Evolutionary conservation across 1,140 invertebrate species (phyloP), one percentile per base, ranked within the genome.

Genomic region (Eurosta solidaginis): DNA sequence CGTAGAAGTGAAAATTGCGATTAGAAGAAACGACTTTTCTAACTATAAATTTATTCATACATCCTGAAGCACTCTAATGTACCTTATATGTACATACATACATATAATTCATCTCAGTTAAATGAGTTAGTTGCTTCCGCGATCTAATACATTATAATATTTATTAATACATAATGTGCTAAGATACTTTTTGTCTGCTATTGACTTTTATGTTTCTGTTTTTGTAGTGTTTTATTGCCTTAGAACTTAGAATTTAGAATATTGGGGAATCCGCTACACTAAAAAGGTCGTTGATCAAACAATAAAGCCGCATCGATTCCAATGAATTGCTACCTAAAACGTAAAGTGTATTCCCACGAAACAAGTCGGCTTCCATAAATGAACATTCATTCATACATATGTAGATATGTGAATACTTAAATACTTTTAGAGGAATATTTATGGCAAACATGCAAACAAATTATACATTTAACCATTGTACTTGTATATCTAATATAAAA

Each of bases 221-320:
- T 33, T n/a, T 68, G 12, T 68, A 40, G 59, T 63, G 36, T 40
- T 68, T 68, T 68, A 68, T 68, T 36, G 59, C 33, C 33, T 40
- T 10, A n/a, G 20, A 68, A n/a, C n/a, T 6, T 68, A 9, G n/a
- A 36, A 40, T 36, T 68, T 40, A 68, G 33, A 36, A 68, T 68
- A 29, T 17, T 17, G 22, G 33, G 59, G 59, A 36, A 68, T 42
- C 59, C 59, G 33, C 59, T 68, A 59, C 59, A 40, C 33, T 12
- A 68, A 68, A 68, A 68, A 68, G 59, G 59, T 68, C 36, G n/a
- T n/a, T n/a, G 59, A 68, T 68, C 59, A 68, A 68, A 68, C 59
- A 68, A 40, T 20, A 5, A 68, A 68, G 59, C 59, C 59, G 59
- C 59, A 22, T 10, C 33, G 59, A 42, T 68, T 68, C 59, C 59